Conservation (phyloP, 2,113 vertebrate species). For the Delphinus delphis region DNA sequence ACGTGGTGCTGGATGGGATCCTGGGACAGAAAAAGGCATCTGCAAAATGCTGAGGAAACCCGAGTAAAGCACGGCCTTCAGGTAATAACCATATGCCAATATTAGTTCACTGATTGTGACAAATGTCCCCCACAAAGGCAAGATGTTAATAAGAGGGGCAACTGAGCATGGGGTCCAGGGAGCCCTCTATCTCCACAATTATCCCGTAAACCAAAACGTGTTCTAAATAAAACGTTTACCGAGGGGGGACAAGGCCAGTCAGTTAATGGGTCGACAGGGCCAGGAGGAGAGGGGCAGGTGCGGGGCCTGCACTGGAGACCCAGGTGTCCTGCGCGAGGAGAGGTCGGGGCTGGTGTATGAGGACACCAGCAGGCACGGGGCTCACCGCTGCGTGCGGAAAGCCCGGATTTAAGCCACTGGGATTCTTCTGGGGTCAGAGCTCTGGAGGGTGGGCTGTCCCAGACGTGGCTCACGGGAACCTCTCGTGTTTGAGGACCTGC, state of each 20-base stretch:
- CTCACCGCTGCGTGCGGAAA: fast-evolving
- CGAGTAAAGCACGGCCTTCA: fast-evolving
- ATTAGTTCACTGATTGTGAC: background rate
- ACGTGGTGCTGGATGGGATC: background rate
- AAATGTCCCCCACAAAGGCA: fast-evolving
- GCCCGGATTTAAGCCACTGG: fast-evolving
- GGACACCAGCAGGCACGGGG: fast-evolving
- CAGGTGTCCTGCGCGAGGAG: background rate
- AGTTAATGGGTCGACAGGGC: background rate
- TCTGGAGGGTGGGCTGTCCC: fast-evolving
- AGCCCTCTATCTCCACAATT: background rate
- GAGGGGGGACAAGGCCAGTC: background rate
- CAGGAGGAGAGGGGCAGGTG: too few species aligned
- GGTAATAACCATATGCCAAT: fast-evolving
- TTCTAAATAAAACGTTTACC: background rate
- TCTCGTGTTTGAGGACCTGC: background rate
- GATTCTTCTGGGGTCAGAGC: background rate
- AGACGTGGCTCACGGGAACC: fast-evolving
- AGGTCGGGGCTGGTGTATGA: fast-evolving
- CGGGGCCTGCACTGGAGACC: background rate
- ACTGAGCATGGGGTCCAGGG: fast-evolving
- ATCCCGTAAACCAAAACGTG: background rate
- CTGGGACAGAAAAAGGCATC: background rate
- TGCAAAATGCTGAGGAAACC: background rate
- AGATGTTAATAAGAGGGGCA: background rate